These are phyloP conservation scores for Parus major DNA, from an alignment of 2,113 vertebrate genomes.

Conservation along the genomic window DNA sequence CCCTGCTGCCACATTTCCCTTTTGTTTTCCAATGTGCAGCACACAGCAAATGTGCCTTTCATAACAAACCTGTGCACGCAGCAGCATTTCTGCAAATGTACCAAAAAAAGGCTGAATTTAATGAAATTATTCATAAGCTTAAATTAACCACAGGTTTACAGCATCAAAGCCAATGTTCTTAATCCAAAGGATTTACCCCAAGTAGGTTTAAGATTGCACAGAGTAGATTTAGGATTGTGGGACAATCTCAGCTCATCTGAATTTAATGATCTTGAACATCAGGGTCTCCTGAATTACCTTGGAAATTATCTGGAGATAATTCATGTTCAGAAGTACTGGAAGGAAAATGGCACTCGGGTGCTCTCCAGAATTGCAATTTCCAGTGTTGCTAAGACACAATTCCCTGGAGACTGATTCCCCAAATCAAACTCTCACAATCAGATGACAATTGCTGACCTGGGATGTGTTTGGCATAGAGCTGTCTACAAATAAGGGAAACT, in stretches of 20 bases:
- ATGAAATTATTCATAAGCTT: background rate
- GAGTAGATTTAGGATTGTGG: background rate
- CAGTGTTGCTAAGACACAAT: conserved; percentile 75
- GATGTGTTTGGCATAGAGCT: conserved; percentile 72
- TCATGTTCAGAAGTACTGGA: conserved; percentile 77
- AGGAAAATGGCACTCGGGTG: conserved; percentile 77
- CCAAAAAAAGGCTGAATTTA: background rate
- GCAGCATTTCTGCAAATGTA: background rate
- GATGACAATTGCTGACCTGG: conserved; percentile 76
- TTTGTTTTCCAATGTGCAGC: background rate
- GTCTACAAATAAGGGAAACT: conserved; percentile 52
- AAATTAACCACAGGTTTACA: background rate
- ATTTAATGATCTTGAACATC: background rate
- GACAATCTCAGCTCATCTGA: background rate
- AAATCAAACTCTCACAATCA: conserved; percentile 81
- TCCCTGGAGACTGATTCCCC: conserved; percentile 75
- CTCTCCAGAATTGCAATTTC: conserved; percentile 77
- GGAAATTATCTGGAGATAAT: conserved; percentile 77
- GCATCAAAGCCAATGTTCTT: background rate
- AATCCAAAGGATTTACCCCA: background rate
- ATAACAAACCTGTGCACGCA: background rate
- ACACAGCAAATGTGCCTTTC: background rate
- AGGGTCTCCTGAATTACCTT: conserved; percentile 66
- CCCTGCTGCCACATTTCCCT: background rate
- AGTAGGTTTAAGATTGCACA: background rate